These are phyloP conservation scores for Arion vulgaris DNA, from an alignment of 1,140 invertebrate genomes.

Conservation along the genomic window DNA sequence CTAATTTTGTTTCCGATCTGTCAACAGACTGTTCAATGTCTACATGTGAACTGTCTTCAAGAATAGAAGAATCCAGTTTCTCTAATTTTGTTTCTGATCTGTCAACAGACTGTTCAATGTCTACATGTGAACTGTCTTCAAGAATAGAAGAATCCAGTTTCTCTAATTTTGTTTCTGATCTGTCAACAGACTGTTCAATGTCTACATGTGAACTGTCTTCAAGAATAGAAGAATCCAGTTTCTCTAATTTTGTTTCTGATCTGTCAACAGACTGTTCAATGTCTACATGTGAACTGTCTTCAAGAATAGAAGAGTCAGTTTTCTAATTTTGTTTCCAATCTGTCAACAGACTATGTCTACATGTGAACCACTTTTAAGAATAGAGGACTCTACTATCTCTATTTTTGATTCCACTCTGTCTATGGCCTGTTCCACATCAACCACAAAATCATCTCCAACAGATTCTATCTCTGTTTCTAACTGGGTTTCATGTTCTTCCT, in stretches of 20 bases:
- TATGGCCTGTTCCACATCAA: background rate
- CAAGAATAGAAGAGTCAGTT: background rate
- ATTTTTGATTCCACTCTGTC: background rate
- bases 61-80: background rate
- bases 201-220: background rate
- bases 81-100: background rate
- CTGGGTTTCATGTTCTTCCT: background rate
- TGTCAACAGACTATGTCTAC: constrained; percentile 1
- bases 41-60: background rate
- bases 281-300: background rate
- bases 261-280: background rate
- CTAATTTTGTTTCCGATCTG: background rate
- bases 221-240: background rate
- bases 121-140: background rate
- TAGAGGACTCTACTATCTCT: background rate
- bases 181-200: background rate
- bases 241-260: background rate
- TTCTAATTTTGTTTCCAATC: background rate
- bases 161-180: background rate
- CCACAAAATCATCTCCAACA: background rate
- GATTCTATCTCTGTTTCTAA: background rate
- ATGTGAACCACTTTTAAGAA: background rate
- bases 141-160: background rate
- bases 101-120: background rate
- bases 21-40: background rate